Percentiles rank a stretch among this genome's conserved stretches.
Conservation (phyloP, 2,888 invertebrate species). For the Cephonodes hylas region DNA sequence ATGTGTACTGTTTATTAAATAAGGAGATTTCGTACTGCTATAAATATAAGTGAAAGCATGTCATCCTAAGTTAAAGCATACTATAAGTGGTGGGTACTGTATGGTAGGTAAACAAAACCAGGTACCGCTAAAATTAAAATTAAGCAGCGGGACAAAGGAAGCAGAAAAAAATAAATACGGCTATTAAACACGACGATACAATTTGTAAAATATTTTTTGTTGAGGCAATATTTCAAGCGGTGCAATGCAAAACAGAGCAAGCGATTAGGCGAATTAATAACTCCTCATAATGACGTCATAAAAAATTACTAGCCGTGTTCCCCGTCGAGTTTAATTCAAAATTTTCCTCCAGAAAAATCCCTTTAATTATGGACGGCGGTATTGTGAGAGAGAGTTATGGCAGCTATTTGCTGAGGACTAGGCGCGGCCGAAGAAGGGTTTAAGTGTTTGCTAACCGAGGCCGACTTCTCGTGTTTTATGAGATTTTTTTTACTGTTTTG, state of each 20-base stretch:
- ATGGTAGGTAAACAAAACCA: no score
- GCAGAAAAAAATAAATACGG: background rate
- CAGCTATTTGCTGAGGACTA: background rate
- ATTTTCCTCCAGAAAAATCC: conserved; percentile 8
- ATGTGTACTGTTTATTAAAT: no score
- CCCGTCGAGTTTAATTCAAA: background rate
- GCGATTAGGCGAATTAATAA: conserved; percentile 5
- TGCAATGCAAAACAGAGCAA: background rate
- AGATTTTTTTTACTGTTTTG: background rate
- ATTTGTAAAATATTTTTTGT: background rate
- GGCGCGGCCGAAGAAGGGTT: background rate
- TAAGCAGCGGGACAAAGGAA: no score
- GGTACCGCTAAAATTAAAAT: no score
- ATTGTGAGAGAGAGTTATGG: background rate
- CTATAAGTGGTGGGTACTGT: no score
- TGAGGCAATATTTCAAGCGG: background rate
- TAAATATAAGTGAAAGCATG: background rate
- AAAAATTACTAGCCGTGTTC: conserved; percentile 1
- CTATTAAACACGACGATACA: background rate
- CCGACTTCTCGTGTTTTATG: background rate
- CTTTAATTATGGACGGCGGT: background rate
- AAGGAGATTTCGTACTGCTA: no score
- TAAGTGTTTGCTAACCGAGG: background rate
- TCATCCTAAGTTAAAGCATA: no score
- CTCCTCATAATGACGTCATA: background rate